Percentiles rank a stretch among this genome's conserved stretches.
Evolutionary conservation across 2,797 vertebrate genomes (phyloP).

Genomic region (Rhynchotus rufescens): DNA sequence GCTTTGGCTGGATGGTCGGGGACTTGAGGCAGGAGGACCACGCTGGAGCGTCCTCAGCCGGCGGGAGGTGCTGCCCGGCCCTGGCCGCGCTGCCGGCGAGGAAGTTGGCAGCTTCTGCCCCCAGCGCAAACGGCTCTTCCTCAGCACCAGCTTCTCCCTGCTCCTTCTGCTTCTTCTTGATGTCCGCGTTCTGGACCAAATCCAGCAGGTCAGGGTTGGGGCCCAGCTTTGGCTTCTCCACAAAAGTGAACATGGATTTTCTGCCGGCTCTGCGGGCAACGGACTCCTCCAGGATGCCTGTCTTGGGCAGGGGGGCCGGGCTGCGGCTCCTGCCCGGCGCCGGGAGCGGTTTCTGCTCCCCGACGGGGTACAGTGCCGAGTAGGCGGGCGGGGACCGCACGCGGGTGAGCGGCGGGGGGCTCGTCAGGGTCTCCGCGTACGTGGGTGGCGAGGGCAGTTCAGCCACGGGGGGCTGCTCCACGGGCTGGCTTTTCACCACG

Average conservation of each 20-base stretch:
- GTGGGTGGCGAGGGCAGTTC: constrained; percentile 85
- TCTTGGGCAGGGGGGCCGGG: constrained; percentile 78
- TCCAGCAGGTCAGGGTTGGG: constrained; percentile 96
- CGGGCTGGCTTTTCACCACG: neutral
- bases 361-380: constrained; percentile 81
- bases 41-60: constrained; percentile 77
- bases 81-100: constrained; percentile 75
- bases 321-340: constrained; percentile 74
- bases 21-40: constrained; percentile 95
- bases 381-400: constrained; percentile 80
- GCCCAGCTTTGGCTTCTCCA: constrained; percentile 91
- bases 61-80: neutral
- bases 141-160: constrained; percentile 83
- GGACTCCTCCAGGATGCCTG: constrained; percentile 91
- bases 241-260: constrained; percentile 98
- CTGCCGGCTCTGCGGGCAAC: constrained; percentile 79
- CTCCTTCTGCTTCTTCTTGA: constrained; percentile 87
- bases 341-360: constrained; percentile 79
- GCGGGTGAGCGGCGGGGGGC: constrained; percentile 79
- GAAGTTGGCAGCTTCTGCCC: constrained; percentile 96
- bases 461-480: constrained; percentile 54
- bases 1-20: constrained; percentile 87
- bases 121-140: constrained; percentile 92
- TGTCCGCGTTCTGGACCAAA: constrained; percentile 92
- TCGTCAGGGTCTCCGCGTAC: constrained; percentile 83